phyloP scores from a whole-genome alignment of 2,113 vertebrate genomes.

The Erythrocercus mccallii region DNA sequence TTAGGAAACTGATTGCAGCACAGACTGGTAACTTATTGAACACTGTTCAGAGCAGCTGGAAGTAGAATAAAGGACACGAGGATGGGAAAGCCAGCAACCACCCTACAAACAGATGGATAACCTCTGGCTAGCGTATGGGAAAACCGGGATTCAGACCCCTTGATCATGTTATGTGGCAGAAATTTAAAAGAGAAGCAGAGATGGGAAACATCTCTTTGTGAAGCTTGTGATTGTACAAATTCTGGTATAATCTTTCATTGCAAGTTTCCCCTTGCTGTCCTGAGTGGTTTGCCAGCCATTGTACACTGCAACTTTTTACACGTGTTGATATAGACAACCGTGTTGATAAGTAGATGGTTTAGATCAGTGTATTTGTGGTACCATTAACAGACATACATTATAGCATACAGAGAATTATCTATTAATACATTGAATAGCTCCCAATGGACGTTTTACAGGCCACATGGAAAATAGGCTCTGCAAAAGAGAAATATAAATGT shows the following conservation, averaged over 20 bases:
- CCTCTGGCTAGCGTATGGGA: not conserved
- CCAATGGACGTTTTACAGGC: not conserved
- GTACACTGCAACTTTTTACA: not conserved
- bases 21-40: conserved; percentile 15
- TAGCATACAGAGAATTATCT: not conserved
- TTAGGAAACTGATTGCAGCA: conserved; percentile 12
- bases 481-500: not conserved
- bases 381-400: not conserved
- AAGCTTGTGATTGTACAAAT: not conserved
- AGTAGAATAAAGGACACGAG: not conserved
- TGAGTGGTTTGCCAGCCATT: not conserved
- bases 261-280: not conserved
- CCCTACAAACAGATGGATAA: not conserved
- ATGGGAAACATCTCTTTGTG: not conserved
- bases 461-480: not conserved
- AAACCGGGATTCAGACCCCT: not conserved
- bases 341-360: not conserved
- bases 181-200: not conserved
- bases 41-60: not conserved
- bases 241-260: not conserved
- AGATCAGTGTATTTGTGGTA: not conserved
- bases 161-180: not conserved
- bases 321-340: not conserved
- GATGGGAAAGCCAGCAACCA: not conserved
- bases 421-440: not conserved